Evolutionary conservation across 1,140 invertebrate genomes (phyloP).

Genomic region (Sinella curviseta): DNA sequence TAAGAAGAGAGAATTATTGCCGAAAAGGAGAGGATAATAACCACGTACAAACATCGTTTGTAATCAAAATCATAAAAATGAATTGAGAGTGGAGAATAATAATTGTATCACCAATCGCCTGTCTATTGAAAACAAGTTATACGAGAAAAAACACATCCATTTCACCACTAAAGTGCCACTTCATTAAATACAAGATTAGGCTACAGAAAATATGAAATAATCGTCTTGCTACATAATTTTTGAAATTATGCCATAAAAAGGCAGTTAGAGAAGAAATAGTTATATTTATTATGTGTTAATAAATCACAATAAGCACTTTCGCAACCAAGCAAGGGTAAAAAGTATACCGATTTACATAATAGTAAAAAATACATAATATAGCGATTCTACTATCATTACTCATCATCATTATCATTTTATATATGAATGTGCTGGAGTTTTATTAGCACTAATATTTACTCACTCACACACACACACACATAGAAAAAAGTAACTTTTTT

Average conservation of each 20-base stretch:
- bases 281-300: conserved; percentile 13
- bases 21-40: neutral
- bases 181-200: neutral
- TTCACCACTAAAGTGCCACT: conserved; percentile 24
- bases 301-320: conserved; percentile 19
- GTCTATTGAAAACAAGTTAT: conserved; percentile 25
- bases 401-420: neutral
- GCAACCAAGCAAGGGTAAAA: conserved; percentile 25
- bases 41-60: neutral
- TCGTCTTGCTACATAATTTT: conserved; percentile 7
- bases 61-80: conserved; percentile 2
- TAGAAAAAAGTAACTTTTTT: neutral
- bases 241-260: conserved; percentile 1
- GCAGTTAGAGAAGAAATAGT: neutral
- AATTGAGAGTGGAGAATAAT: neutral
- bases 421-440: neutral
- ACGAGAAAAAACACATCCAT: conserved; percentile 26
- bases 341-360: conserved; percentile 6
- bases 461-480: neutral
- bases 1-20: neutral
- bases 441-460: neutral
- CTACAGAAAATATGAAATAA: neutral
- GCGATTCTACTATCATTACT: no score
- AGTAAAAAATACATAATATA: neutral
- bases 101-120: conserved; percentile 18